phyloP scores from a whole-genome alignment of 92 coral and sea anemone genomes.

The Muricea muricata region DNA sequence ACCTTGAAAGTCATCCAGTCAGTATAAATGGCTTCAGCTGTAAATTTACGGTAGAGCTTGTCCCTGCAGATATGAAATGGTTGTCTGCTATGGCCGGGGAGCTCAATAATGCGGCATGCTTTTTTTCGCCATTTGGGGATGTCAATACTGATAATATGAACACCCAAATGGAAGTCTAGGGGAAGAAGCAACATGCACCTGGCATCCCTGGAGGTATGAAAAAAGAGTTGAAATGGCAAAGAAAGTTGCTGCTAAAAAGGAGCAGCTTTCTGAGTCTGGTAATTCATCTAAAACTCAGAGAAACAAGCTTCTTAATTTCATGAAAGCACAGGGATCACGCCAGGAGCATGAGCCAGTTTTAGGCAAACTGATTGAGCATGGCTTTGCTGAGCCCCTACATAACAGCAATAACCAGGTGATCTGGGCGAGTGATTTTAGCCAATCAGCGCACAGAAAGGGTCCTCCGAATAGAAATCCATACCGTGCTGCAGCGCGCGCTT shows the following conservation, averaged over 20 bases:
- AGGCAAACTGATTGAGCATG: conserved; percentile 54
- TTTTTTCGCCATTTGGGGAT: not conserved
- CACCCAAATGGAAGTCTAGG: conserved; percentile 48
- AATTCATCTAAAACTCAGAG: conserved; percentile 51
- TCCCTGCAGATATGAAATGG: conserved; percentile 67
- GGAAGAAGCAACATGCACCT: conserved; percentile 30
- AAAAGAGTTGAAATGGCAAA: conserved; percentile 42
- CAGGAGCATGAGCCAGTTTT: conserved; percentile 65
- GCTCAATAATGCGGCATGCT: not conserved
- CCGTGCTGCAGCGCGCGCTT: too few species aligned
- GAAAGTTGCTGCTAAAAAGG: conserved; percentile 34
- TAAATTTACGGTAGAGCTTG: conserved; percentile 31
- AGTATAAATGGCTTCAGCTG: not conserved
- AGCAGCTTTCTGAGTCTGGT: conserved; percentile 25
- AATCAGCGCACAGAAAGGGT: too few species aligned
- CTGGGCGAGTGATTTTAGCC: too few species aligned
- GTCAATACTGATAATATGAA: conserved; percentile 36
- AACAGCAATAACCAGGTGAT: conserved; percentile 54
- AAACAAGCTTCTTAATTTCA: conserved; percentile 49
- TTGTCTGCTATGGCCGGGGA: conserved; percentile 39
- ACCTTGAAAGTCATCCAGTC: not conserved
- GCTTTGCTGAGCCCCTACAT: conserved; percentile 60
- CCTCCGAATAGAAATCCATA: too few species aligned
- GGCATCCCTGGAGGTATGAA: conserved; percentile 55
- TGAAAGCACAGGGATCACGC: conserved; percentile 48